phyloP scores from a whole-genome alignment of 1,140 invertebrate species.

The Zaprionus camerounensis region DNA sequence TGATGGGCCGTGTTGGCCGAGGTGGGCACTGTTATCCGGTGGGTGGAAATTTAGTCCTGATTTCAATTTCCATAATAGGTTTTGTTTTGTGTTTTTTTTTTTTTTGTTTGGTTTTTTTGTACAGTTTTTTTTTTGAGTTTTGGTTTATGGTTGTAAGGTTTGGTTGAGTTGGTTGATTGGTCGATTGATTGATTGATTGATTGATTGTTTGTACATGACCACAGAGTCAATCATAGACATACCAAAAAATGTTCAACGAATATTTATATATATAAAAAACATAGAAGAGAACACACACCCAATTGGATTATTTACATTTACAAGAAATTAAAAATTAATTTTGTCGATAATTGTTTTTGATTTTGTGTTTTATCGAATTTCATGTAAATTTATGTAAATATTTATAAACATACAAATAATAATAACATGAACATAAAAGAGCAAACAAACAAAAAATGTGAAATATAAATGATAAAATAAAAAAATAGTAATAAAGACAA shows the following conservation, averaged over 20 bases:
- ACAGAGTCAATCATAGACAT: constrained; percentile 84
- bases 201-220: constrained; percentile 79
- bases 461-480: constrained; percentile 31
- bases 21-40: constrained; percentile 84
- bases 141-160: constrained; percentile 73
- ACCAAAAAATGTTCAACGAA: constrained; percentile 84
- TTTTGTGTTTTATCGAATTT: constrained; percentile 39
- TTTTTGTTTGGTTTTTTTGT: constrained; percentile 56
- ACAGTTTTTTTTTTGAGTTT: constrained; percentile 64
- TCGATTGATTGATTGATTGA: constrained; percentile 67
- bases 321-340: constrained; percentile 82
- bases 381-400: constrained; percentile 74
- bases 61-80: constrained; percentile 62
- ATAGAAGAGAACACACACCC: constrained; percentile 85
- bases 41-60: constrained; percentile 84
- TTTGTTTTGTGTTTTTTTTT: constrained; percentile 56
- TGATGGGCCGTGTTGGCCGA: constrained; percentile 67
- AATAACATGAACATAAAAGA: constrained; percentile 55
- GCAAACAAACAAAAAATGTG: constrained; percentile 39
- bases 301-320: constrained; percentile 85
- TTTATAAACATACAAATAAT: constrained; percentile 77
- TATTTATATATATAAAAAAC: constrained; percentile 84
- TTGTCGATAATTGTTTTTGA: constrained; percentile 52
- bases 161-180: constrained; percentile 79
- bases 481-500: not conserved